phyloP scores from a whole-genome alignment of 2,113 vertebrate species.

The Vombatus ursinus region DNA sequence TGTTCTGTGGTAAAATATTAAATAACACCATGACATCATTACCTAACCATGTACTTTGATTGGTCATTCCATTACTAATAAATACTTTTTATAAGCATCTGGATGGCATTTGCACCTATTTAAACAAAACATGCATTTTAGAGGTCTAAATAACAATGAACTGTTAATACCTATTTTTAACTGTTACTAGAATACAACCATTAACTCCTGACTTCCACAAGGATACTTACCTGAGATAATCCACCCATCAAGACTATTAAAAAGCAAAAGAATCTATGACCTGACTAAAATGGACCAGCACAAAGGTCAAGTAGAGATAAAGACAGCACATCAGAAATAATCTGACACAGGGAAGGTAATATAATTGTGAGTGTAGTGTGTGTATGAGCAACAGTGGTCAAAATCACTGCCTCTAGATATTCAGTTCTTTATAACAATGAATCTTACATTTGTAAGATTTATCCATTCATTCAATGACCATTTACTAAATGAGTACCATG shows the following conservation, averaged over 20 bases:
- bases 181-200: constrained; percentile 86
- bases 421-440: constrained; percentile 54
- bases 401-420: constrained; percentile 5
- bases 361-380: constrained; percentile 4
- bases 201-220: constrained; percentile 82
- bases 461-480: neutral
- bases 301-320: constrained; percentile 45
- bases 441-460: constrained; percentile 37
- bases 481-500: neutral
- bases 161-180: constrained; percentile 88
- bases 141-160: constrained; percentile 88
- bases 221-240: constrained; percentile 75
- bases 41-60: constrained; percentile 85
- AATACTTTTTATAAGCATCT: constrained; percentile 89
- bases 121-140: constrained; percentile 88
- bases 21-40: constrained; percentile 86
- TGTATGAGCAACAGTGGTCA: neutral
- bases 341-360: neutral
- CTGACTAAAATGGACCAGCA: constrained; percentile 2
- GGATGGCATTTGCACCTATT: constrained; percentile 91
- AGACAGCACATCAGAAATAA: constrained; percentile 42
- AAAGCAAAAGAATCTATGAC: constrained; percentile 49
- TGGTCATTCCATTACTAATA: constrained; percentile 87
- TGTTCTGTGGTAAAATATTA: constrained; percentile 86
- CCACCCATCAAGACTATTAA: constrained; percentile 70